These are phyloP conservation scores for Stichopus horrens DNA, from an alignment of 53 echinoderm and acorn worm genomes.

Conservation along the genomic window DNA sequence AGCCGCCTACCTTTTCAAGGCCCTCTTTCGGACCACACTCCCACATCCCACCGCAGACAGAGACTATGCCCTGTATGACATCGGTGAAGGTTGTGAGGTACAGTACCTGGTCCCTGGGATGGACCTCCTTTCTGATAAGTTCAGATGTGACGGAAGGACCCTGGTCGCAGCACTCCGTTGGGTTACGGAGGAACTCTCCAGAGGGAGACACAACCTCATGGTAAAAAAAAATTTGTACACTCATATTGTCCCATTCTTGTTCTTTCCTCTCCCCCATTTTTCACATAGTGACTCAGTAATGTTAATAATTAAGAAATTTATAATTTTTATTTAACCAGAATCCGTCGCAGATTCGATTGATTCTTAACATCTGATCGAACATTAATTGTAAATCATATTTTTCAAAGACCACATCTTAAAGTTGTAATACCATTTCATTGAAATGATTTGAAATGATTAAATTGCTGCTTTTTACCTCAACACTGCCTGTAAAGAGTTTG, in stretches of 20 bases:
- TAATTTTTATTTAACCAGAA: too few relatives aligned
- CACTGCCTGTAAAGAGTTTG: background rate
- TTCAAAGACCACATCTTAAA: too few relatives aligned
- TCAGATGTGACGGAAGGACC: conserved; percentile 90
- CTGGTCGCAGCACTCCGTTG: conserved; percentile 89
- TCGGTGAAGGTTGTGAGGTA: conserved; percentile 96
- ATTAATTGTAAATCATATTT: background rate
- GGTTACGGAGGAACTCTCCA: conserved; percentile 91
- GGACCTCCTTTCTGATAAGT: conserved; percentile 85
- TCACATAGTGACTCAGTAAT: too few relatives aligned
- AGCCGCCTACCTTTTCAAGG: conserved; percentile 94
- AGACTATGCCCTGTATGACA: conserved; percentile 99
- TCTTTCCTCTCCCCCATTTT: too few relatives aligned
- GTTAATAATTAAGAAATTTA: too few relatives aligned
- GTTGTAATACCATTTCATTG: too few relatives aligned
- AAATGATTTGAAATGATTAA: too few relatives aligned
- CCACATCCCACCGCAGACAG: conserved; percentile 93
- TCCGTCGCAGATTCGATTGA: too few relatives aligned
- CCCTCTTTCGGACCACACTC: conserved; percentile 83
- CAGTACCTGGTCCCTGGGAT: conserved; percentile 98
- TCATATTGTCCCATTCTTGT: too few relatives aligned
- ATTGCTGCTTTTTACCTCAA: background rate
- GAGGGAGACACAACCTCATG: conserved; percentile 91
- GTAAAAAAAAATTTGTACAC: conserved; percentile 11
- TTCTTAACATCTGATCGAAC: too few relatives aligned